Conservation (phyloP, 2,888 invertebrate genomes). For the Protonemura montana region DNA sequence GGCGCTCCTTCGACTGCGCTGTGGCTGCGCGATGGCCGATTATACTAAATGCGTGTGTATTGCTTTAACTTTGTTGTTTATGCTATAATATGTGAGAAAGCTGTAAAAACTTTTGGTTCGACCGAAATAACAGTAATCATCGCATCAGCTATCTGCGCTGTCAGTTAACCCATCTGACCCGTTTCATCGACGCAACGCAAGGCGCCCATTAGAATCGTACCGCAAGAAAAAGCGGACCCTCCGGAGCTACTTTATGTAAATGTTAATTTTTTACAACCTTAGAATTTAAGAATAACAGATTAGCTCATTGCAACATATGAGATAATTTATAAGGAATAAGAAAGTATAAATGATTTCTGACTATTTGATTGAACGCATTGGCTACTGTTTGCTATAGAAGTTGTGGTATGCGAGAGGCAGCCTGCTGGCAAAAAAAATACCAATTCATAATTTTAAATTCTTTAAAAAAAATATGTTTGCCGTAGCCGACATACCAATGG, state of each 20-base stretch:
- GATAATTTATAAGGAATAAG: not conserved
- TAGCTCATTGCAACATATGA: not conserved
- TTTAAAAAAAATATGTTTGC: not conserved
- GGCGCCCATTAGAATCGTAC: slow-evolving; percentile 28
- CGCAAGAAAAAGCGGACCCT: slow-evolving; percentile 17
- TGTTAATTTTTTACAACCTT: not conserved
- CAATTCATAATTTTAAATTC: not conserved
- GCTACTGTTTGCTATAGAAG: not conserved
- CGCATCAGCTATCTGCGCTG: slow-evolving; percentile 27
- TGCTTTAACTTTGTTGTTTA: slow-evolving; percentile 19
- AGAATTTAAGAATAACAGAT: slow-evolving; percentile 24
- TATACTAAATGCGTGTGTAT: slow-evolving; percentile 27
- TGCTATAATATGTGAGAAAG: slow-evolving; percentile 34
- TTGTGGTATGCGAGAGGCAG: not conserved
- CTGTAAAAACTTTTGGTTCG: slow-evolving; percentile 33
- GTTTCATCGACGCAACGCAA: slow-evolving; percentile 22
- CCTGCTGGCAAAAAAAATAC: not conserved
- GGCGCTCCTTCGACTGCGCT: not conserved
- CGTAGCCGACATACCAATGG: not conserved
- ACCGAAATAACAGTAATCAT: slow-evolving; percentile 34
- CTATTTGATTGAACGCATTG: not conserved
- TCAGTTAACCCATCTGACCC: slow-evolving; percentile 28
- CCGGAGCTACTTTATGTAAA: slow-evolving; percentile 22
- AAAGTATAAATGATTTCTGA: slow-evolving; percentile 2
- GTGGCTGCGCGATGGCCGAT: not conserved